A percentile compares a stretch with the other conserved stretches of the same genome.
These are phyloP conservation scores for Brachycybe producta DNA, from an alignment of 2,888 invertebrate species.

Conservation along the genomic window DNA sequence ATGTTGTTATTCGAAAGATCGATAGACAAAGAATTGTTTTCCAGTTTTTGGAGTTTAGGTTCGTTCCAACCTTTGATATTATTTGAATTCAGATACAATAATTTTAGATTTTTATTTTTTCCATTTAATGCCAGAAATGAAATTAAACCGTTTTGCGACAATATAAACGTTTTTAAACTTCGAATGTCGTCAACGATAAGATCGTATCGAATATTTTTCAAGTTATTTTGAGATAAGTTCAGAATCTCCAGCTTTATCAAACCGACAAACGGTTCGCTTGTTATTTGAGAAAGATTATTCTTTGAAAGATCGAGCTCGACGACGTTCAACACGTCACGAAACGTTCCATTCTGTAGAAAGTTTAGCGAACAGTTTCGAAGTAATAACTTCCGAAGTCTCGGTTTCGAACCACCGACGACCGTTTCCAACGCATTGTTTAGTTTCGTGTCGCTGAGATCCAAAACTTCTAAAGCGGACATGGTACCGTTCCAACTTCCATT, in stretches of 20 bases:
- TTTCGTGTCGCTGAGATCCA: conserved; percentile 7
- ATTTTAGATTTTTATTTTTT: not conserved
- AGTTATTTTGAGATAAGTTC: conserved; percentile 3
- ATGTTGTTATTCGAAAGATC: conserved; percentile 4
- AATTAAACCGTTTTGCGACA: not conserved
- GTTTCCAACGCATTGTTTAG: not conserved
- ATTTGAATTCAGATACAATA: conserved; percentile 2
- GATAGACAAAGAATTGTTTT: not conserved
- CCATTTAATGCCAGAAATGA: too few species aligned
- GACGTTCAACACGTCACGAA: not conserved
- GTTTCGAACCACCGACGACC: not conserved
- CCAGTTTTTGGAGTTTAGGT: not conserved
- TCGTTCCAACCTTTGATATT: not conserved
- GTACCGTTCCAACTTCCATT: not conserved
- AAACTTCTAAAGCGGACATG: not conserved
- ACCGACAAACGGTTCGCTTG: not conserved
- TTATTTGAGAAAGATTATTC: not conserved
- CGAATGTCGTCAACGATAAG: not conserved
- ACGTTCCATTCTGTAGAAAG: not conserved
- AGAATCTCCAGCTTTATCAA: not conserved
- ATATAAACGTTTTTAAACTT: not conserved
- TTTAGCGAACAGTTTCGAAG: not conserved
- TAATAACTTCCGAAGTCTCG: not conserved
- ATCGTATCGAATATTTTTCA: not conserved
- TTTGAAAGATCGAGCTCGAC: not conserved